phyloP scores from a whole-genome alignment of 2,113 vertebrate species.

The Saccopteryx leptura region DNA sequence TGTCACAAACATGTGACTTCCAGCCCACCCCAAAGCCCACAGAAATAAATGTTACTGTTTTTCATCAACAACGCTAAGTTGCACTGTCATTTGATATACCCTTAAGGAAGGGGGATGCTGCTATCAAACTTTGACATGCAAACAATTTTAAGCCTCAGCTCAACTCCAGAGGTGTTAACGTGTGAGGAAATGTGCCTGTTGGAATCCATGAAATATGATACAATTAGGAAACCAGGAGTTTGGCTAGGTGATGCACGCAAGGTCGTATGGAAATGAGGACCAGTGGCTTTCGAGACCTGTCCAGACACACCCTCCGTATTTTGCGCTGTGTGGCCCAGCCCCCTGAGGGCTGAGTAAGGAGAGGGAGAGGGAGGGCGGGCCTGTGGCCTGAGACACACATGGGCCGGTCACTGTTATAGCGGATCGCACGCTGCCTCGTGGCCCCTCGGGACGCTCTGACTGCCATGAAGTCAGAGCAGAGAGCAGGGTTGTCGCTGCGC shows the following conservation, averaged over 20 bases:
- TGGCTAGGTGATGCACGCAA: not conserved
- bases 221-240: not conserved
- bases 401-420: fast-evolving
- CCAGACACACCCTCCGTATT: not conserved
- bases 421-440: fast-evolving
- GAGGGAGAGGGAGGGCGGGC: fast-evolving
- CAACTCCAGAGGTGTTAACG: not conserved
- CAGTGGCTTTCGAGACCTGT: not conserved
- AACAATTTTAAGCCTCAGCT: not conserved
- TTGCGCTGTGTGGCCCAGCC: not conserved
- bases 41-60: not conserved
- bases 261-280: not conserved
- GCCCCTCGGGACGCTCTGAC: not conserved
- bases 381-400: fast-evolving
- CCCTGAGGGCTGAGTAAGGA: not conserved
- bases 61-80: not conserved
- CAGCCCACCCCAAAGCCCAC: not conserved
- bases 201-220: not conserved
- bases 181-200: not conserved
- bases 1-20: not conserved
- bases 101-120: not conserved
- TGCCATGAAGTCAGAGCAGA: too few relatives aligned
- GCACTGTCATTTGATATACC: not conserved
- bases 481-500: fast-evolving
- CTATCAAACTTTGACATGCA: not conserved